Evolutionary conservation across 92 coral and sea anemone species (phyloP), one percentile per base, ranked within the genome.

Genomic region (Epizoanthus stellaris): DNA sequence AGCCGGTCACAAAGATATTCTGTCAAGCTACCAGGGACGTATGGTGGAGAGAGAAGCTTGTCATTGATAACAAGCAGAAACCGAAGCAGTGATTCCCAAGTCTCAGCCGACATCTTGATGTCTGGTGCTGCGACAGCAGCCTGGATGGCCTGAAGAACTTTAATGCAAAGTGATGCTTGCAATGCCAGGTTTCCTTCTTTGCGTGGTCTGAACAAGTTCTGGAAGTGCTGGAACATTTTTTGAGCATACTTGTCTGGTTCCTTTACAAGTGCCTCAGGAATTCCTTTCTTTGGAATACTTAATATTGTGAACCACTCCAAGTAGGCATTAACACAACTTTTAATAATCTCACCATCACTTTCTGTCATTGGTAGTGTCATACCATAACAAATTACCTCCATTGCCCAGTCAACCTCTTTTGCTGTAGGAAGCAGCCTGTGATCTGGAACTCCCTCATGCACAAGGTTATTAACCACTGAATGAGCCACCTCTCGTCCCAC

Each of bases 311-410:
- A 90, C 99, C 99, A 97, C 70, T 97, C 99, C 53, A 93, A 72
- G 80, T 97, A 97, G 2, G 90, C 88, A 63, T 87, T 89, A 3
- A 97, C 99, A 71, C 99, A 97, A 58, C 98, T 95, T 71, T 97
- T 97, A 3, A 97, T 87, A 8, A 95, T 93, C 70, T 97, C 99
- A 16, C 98, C 99, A 88, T 94, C 98, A 34, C 61, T 70, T 80
- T 94, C 88, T 19, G 98, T 95, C 93, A 97, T 93, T 7, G 98
- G 98, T 6, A 97, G 91, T 14, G 97, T 90, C 56, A 97, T 82
- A 2, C 99, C 98, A 68, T 89, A 91, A 75, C 99, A 97, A 34
- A 97, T 82, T 38, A 97, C 99, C 59, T 95, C 98, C 99, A 97
- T 95, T 3, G 92, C 93, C 99, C 99, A 97, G 67, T 97, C 98